A percentile compares a stretch with the other conserved stretches of the same genome.
These are phyloP conservation scores for Oxystoma pomonae DNA, from an alignment of 2,888 invertebrate species.

Conservation along the genomic window DNA sequence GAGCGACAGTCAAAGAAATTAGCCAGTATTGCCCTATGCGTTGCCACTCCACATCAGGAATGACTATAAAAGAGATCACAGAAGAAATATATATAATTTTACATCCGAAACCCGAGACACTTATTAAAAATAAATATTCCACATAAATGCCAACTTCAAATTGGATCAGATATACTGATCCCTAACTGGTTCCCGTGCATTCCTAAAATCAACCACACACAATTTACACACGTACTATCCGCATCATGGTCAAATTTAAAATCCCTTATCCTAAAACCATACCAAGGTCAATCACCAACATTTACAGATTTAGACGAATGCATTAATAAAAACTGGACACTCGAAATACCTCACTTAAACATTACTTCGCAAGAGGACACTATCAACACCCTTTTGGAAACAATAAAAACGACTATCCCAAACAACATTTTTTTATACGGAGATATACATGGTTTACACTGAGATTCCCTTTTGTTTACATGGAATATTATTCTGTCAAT, in stretches of 20 bases:
- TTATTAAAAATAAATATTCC: neutral
- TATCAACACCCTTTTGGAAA: too few relatives aligned
- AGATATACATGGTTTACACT: too few relatives aligned
- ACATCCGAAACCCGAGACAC: neutral
- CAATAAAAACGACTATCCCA: too few relatives aligned
- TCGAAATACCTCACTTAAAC: neutral
- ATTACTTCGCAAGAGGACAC: neutral
- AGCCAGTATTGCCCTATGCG: neutral
- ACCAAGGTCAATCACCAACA: neutral
- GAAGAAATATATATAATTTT: neutral
- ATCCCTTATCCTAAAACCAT: neutral
- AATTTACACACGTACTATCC: neutral
- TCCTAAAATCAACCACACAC: neutral
- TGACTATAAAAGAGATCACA: neutral
- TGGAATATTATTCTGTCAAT: neutral
- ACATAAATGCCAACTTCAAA: neutral
- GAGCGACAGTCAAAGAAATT: neutral
- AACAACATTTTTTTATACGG: too few relatives aligned
- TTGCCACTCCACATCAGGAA: neutral
- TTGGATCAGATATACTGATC: neutral
- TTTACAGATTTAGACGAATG: neutral
- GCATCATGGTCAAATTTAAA: neutral
- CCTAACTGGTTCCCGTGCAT: neutral
- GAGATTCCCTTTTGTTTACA: neutral
- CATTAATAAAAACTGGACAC: neutral